Base-by-base conservation (phyloP, 2,113 vertebrate genomes). In the Puffinus mauretanicus region DNA sequence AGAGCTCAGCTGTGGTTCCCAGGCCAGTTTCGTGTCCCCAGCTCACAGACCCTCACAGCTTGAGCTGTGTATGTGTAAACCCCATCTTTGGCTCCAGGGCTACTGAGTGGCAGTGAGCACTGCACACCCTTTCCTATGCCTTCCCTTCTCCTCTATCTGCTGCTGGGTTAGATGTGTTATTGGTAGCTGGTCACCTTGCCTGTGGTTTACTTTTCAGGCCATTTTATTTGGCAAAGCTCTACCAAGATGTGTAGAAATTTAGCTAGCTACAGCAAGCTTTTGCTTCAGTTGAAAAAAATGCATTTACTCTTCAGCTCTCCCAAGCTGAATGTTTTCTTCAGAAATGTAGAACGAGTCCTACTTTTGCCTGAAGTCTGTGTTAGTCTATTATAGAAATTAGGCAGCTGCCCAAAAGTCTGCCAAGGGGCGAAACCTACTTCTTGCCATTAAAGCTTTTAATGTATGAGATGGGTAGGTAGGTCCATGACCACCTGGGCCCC, bases 391-490 rank as follows among this genome's bases (percentile, higher is more conserved):
- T 0, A 76, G 69, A 86, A 91, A 91, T 67, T 22, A 75, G 65
- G 89, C 95, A 93, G 71, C 83, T 95, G 89, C 73, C 81, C 69
- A 84, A 44, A 91, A 83, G 60, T 34, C 72, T 88, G 76, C 60
- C n/a, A n/a, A 60, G 83, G 73, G 73, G 60, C 72, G 78, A 90
- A 94, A 32, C 24, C 47, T 64, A 14, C 73, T 76, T 58, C 34
- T 96, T 94, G 83, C 83, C 30, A 14, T 78, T 88, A 78, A 81
- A 78, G 69, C 69, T 86, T 78, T 86, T 88, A 91, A 77, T 58
- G 80, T 67, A 79, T 69, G 70, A 67, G 57, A 44, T 67, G 30
- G 51, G 29, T 60, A 8, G 85, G 76, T 44, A 75, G 81, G 26
- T 36, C 55, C 6, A 0, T 25, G 73, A 30, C 49, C 84, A 84